A percentile compares a stretch with the other conserved stretches of the same genome.
Evolutionary conservation across 1,140 invertebrate genomes (phyloP).

Genomic region (Teleopsis dalmanni): DNA sequence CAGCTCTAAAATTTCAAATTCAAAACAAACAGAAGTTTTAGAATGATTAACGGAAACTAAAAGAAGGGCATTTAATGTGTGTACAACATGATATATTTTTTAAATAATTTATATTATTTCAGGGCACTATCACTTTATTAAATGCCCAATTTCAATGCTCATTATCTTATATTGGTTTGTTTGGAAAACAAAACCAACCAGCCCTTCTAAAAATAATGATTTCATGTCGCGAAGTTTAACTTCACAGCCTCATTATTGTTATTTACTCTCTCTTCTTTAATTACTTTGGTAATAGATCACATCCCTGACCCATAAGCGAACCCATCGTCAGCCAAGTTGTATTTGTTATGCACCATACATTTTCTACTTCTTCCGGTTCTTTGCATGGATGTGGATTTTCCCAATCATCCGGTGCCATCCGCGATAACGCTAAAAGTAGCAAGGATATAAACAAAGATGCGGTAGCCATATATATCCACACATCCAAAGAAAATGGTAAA

Average conservation of each 20-base stretch:
- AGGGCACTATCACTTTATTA: no score
- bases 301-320: slow-evolving; percentile 73
- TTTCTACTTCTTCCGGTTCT: slow-evolving; percentile 71
- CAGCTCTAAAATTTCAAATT: slow-evolving; percentile 52
- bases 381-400: slow-evolving; percentile 78
- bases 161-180: no score
- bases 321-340: slow-evolving; percentile 72
- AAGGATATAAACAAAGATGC: slow-evolving; percentile 81
- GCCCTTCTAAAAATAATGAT: no score
- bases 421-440: slow-evolving; percentile 64
- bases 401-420: slow-evolving; percentile 83
- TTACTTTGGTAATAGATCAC: slow-evolving; percentile 71
- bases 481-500: slow-evolving; percentile 77
- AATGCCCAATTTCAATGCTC: no score
- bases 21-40: slow-evolving; percentile 50
- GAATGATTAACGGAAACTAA: no score
- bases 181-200: no score
- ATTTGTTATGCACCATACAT: slow-evolving; percentile 70
- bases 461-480: slow-evolving; percentile 88
- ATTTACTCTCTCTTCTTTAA: slow-evolving; percentile 16
- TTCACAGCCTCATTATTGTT: no score
- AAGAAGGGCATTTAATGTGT: no score
- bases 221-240: no score
- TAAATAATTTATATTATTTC: no score
- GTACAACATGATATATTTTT: no score